phyloP scores from a whole-genome alignment of 2,113 vertebrate genomes.

The Cavia porcellus region DNA sequence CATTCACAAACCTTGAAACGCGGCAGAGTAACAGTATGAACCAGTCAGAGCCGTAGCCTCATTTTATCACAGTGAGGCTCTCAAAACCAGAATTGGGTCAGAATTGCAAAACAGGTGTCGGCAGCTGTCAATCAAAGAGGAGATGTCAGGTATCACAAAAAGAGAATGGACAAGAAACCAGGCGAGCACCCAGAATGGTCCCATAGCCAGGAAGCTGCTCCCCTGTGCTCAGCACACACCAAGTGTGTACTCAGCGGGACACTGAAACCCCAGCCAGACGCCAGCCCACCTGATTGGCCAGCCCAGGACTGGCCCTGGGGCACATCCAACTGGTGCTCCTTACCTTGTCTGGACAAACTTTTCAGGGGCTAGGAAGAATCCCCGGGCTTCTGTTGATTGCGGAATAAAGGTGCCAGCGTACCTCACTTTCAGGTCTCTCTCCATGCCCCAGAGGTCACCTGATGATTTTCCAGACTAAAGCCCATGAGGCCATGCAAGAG shows the following conservation, averaged over 20 bases:
- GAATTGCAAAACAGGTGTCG: constrained; percentile 5
- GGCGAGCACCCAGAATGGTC: background rate
- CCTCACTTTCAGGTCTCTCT: background rate
- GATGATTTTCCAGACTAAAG: background rate
- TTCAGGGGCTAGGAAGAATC: background rate
- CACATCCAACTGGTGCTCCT: background rate
- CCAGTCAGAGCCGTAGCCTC: constrained; percentile 2
- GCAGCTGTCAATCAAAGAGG: background rate
- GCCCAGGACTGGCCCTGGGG: background rate
- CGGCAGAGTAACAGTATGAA: constrained; percentile 10
- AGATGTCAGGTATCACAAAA: background rate
- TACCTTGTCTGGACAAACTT: background rate
- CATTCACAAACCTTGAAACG: constrained; percentile 51
- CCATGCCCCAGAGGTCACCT: background rate
- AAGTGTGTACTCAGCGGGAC: background rate
- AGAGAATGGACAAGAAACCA: background rate
- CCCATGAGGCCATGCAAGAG: background rate
- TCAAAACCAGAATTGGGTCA: background rate
- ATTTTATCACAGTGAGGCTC: constrained; percentile 10
- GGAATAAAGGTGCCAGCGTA: background rate
- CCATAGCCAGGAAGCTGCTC: background rate
- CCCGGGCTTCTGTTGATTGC: background rate
- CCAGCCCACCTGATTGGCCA: background rate
- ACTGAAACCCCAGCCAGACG: background rate
- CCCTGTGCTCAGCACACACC: background rate